Conservation (phyloP, 92 coral and sea anemone species). For the Parazoanthus swiftii region DNA sequence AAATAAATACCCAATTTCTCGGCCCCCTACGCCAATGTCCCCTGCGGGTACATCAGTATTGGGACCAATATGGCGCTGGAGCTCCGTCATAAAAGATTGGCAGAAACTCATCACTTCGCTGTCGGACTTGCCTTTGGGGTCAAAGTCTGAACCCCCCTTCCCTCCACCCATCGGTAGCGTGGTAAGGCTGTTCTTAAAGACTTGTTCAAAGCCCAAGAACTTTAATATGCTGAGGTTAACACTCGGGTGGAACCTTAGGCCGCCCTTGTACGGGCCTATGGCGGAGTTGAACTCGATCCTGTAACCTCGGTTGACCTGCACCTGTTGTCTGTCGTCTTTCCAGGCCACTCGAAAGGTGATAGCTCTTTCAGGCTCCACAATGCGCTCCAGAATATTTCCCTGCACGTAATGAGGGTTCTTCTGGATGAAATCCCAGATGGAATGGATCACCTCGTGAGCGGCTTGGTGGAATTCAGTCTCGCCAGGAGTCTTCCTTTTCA, state of each 20-base stretch:
- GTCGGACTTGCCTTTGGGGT: conserved; percentile 88
- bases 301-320: conserved; percentile 80
- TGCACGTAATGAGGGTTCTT: conserved; percentile 61
- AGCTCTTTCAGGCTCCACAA: conserved; percentile 86
- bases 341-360: conserved; percentile 84
- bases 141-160: conserved; percentile 90
- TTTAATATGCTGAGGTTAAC: conserved; percentile 79
- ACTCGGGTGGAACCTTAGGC: conserved; percentile 84
- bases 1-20: conserved; percentile 84
- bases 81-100: conserved; percentile 84
- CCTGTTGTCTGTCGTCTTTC: conserved; percentile 74
- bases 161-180: conserved; percentile 92
- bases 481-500: conserved; percentile 66
- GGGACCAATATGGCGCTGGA: conserved; percentile 85
- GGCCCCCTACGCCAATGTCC: conserved; percentile 89
- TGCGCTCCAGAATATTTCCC: conserved; percentile 63
- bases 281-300: conserved; percentile 80
- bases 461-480: conserved; percentile 85
- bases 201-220: conserved; percentile 86
- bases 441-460: conserved; percentile 70
- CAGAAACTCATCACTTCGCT: conserved; percentile 89
- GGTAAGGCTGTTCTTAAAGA: conserved; percentile 86
- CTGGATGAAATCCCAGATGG: conserved; percentile 72
- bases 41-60: conserved; percentile 92
- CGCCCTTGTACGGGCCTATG: conserved; percentile 92